Evolutionary conservation across 2,888 invertebrate genomes (phyloP).

Genomic region (Tyria jacobaeae): DNA sequence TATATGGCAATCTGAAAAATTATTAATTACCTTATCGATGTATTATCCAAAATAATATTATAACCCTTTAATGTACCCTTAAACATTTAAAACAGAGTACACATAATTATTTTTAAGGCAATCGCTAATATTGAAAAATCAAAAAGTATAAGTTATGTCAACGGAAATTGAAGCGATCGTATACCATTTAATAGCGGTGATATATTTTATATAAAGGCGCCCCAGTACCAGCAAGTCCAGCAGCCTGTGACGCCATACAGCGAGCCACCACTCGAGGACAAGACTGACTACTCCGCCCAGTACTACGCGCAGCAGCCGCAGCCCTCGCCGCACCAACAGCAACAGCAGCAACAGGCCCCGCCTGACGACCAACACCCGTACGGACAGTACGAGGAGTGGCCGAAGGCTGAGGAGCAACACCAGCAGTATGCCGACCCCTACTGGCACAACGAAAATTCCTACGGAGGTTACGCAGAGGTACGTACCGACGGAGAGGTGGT

Average conservation of each 20-base stretch:
- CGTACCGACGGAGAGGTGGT: conserved; percentile 33
- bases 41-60: no score
- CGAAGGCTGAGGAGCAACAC: conserved; percentile 50
- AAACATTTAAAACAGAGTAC: no score
- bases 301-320: conserved; percentile 51
- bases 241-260: conserved; percentile 42
- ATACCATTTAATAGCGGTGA: background rate
- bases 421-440: conserved; percentile 62
- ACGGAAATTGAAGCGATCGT: no score
- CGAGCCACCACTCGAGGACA: conserved; percentile 47
- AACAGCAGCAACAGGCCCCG: background rate
- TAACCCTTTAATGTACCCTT: no score
- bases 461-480: conserved; percentile 66
- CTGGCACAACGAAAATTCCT: conserved; percentile 62
- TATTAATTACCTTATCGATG: no score
- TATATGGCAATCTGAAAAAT: no score
- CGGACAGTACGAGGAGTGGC: conserved; percentile 49
- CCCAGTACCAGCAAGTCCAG: conserved; percentile 47
- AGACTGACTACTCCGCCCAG: conserved; percentile 55
- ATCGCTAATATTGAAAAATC: no score
- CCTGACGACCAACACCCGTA: conserved; percentile 26
- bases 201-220: conserved; percentile 41
- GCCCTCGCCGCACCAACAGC: conserved; percentile 10
- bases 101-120: no score
- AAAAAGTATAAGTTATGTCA: no score